Percentiles rank a stretch among this genome's conserved stretches.
Evolutionary conservation across 2,888 invertebrate genomes (phyloP).

Genomic region (Carabus problematicus): DNA sequence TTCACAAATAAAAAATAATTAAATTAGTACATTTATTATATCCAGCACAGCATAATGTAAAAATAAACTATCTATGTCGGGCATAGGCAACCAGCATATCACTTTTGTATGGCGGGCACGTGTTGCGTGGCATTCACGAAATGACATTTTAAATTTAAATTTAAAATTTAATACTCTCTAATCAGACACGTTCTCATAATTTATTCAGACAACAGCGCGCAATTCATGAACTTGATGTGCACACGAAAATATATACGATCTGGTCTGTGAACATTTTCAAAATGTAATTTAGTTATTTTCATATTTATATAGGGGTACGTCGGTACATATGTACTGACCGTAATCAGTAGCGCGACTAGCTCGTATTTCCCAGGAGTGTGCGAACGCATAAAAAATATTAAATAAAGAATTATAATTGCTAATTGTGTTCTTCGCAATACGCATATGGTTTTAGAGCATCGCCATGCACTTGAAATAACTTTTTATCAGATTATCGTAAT

Average conservation of each 20-base stretch:
- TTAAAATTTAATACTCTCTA: slow-evolving; percentile 37
- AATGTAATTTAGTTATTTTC: slow-evolving; percentile 32
- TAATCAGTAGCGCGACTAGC: slow-evolving; percentile 6
- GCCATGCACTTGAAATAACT: too few relatives aligned
- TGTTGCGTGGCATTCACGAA: slow-evolving; percentile 11
- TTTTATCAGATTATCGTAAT: too few relatives aligned
- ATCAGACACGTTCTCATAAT: slow-evolving; percentile 39
- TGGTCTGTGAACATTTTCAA: slow-evolving; percentile 35
- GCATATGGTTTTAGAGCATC: too few relatives aligned
- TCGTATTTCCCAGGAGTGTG: slow-evolving; percentile 24
- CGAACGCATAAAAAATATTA: slow-evolving; percentile 8
- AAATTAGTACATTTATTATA: too few relatives aligned
- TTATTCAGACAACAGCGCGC: slow-evolving; percentile 33
- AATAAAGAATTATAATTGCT: slow-evolving; percentile 15
- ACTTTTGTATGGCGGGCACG: slow-evolving; percentile 12
- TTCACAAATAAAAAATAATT: too few relatives aligned
- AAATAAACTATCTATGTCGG: too few relatives aligned
- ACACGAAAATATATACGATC: slow-evolving; percentile 1
- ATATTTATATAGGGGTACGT: too few relatives aligned
- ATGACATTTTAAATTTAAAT: slow-evolving; percentile 36
- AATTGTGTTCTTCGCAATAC: not conserved
- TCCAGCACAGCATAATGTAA: too few relatives aligned
- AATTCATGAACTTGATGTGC: slow-evolving; percentile 23
- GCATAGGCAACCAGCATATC: not conserved
- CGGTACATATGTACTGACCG: not conserved